These are phyloP conservation scores for Asarcornis scutulata DNA, from an alignment of 2,113 vertebrate genomes.

Conservation along the genomic window DNA sequence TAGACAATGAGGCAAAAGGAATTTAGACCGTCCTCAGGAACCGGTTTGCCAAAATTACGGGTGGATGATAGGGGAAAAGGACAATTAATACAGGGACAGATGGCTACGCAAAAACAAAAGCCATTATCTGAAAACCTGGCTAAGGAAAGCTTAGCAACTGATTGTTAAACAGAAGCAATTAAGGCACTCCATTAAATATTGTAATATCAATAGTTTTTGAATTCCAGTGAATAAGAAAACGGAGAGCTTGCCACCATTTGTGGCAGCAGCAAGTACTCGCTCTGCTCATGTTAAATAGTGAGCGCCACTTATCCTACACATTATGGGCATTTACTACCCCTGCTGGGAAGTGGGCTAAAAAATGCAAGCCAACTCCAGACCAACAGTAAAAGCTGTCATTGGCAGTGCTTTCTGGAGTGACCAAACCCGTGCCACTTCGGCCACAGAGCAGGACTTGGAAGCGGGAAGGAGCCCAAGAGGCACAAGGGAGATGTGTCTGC, in stretches of 20 bases:
- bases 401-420: too few species aligned
- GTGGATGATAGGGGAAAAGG: slow-evolving; percentile 53
- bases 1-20: slow-evolving; percentile 33
- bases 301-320: not conserved
- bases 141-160: slow-evolving; percentile 60
- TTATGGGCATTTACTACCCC: not conserved
- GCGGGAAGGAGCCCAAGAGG: not conserved
- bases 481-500: fast-evolving
- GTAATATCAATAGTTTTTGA: slow-evolving; percentile 9
- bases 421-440: too few species aligned
- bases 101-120: slow-evolving; percentile 71
- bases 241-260: not conserved
- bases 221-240: slow-evolving; percentile 10
- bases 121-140: slow-evolving; percentile 56
- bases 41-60: slow-evolving; percentile 60
- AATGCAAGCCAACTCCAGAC: not conserved
- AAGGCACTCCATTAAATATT: slow-evolving; percentile 4
- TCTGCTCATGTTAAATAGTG: not conserved
- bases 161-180: slow-evolving; percentile 46
- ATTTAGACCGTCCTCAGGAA: slow-evolving; percentile 40
- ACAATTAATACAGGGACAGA: slow-evolving; percentile 74
- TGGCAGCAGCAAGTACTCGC: not conserved
- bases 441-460: not conserved
- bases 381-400: not conserved
- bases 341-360: not conserved